These are phyloP conservation scores for Montipora sp. DNA, from an alignment of 64 coral and sea anemone species.

Conservation along the genomic window DNA sequence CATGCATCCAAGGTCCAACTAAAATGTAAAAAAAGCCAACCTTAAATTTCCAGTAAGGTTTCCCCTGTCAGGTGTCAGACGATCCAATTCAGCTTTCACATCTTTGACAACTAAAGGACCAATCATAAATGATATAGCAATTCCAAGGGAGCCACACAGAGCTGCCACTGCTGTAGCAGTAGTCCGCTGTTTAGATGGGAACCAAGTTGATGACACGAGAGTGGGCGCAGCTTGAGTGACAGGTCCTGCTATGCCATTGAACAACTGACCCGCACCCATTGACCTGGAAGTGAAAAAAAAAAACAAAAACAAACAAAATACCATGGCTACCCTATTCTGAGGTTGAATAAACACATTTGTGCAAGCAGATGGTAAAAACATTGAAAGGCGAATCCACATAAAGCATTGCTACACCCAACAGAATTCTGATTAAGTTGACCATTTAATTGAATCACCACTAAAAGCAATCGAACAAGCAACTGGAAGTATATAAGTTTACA, in stretches of 20 bases:
- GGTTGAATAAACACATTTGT: too few relatives aligned
- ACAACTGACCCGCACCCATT: constrained; percentile 90
- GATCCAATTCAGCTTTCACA: constrained; percentile 80
- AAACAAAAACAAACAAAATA: neutral
- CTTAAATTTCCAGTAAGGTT: constrained; percentile 79
- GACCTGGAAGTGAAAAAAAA: constrained; percentile 58
- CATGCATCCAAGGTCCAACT: neutral
- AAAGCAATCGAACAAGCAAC: neutral
- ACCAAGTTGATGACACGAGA: constrained; percentile 93
- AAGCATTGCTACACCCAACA: too few relatives aligned
- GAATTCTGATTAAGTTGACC: too few relatives aligned
- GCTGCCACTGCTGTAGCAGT: constrained; percentile 94
- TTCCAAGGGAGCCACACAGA: constrained; percentile 90
- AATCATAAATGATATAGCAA: constrained; percentile 94
- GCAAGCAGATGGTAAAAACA: too few relatives aligned
- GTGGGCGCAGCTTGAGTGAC: constrained; percentile 96
- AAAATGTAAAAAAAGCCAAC: constrained; percentile 2
- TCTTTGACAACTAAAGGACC: constrained; percentile 86
- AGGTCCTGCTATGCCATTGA: constrained; percentile 96
- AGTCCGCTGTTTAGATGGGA: constrained; percentile 89
- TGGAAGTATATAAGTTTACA: too few relatives aligned
- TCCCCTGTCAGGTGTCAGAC: constrained; percentile 43
- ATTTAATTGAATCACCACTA: too few relatives aligned
- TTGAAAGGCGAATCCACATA: too few relatives aligned
- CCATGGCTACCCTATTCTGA: neutral